Conservation (phyloP, 1,140 invertebrate genomes). For the Drosophila biarmipes region DNA sequence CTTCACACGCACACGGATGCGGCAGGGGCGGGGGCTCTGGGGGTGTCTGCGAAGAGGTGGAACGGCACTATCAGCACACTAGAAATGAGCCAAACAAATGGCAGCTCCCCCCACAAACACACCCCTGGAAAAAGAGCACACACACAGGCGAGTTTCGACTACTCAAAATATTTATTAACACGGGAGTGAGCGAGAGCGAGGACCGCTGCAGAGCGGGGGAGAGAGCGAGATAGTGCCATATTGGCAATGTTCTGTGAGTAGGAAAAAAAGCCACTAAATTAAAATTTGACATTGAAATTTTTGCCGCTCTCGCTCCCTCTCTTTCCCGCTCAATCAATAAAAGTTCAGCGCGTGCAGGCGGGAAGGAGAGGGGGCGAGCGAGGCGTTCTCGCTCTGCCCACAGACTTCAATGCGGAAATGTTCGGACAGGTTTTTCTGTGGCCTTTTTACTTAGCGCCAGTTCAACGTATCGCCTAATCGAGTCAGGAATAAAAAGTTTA, state of each 20-base stretch:
- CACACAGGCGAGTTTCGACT: slow-evolving; percentile 56
- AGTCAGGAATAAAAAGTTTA: slow-evolving; percentile 47
- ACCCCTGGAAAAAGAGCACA: slow-evolving; percentile 15
- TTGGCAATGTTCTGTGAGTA: slow-evolving; percentile 72
- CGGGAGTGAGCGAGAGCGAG: slow-evolving; percentile 17
- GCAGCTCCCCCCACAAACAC: slow-evolving; percentile 40
- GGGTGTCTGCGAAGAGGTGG: slow-evolving; percentile 26
- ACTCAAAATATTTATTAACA: slow-evolving; percentile 41
- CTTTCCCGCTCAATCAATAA: slow-evolving; percentile 64
- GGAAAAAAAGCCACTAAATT: slow-evolving; percentile 69
- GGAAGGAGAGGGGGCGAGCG: slow-evolving; percentile 20
- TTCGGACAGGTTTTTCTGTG: slow-evolving; percentile 66
- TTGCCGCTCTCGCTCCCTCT: slow-evolving; percentile 36
- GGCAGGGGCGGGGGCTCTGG: neutral
- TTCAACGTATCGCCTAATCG: slow-evolving; percentile 77
- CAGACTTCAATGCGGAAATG: slow-evolving; percentile 72
- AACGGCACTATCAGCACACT: slow-evolving; percentile 67
- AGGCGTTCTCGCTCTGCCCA: slow-evolving; percentile 14
- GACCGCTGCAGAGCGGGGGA: neutral
- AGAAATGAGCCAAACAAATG: slow-evolving; percentile 73
- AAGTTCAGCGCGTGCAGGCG: slow-evolving; percentile 63
- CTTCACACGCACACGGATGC: slow-evolving; percentile 57
- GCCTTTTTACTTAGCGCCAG: slow-evolving; percentile 41
- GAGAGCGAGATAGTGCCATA: slow-evolving; percentile 46
- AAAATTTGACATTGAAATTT: slow-evolving; percentile 83